These are phyloP conservation scores for Lanistes nyassanus DNA, from an alignment of 1,140 invertebrate genomes.

Conservation along the genomic window DNA sequence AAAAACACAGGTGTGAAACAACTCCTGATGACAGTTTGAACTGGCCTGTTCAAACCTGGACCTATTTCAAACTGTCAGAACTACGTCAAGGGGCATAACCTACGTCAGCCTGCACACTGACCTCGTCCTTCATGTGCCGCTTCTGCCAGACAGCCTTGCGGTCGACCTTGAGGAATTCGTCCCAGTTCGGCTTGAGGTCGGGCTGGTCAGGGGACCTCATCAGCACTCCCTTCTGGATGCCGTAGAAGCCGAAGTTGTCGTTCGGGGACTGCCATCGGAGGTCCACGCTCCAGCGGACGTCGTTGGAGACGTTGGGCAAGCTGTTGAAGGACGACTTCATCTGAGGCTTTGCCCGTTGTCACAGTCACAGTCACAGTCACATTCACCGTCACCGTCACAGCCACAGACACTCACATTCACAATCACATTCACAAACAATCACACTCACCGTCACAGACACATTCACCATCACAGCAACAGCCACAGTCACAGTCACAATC, in stretches of 20 bases:
- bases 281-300: constrained; percentile 63
- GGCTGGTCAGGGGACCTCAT: constrained; percentile 50
- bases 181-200: constrained; percentile 54
- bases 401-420: no score
- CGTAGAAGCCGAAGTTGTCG: constrained; percentile 57
- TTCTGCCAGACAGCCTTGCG: constrained; percentile 37
- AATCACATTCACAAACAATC: no score
- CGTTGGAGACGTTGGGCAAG: constrained; percentile 55
- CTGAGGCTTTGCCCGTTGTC: no score
- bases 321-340: constrained; percentile 39
- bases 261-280: constrained; percentile 60
- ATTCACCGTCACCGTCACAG: no score
- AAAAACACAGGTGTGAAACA: no score
- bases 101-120: background rate
- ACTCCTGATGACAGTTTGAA: no score
- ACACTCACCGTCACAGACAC: no score
- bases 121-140: constrained; percentile 21
- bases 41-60: no score
- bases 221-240: constrained; percentile 53
- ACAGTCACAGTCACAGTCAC: no score
- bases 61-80: no score
- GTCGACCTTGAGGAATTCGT: constrained; percentile 45
- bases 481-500: no score
- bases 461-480: no score
- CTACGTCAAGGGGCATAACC: background rate